These are phyloP conservation scores for Steinernema scapterisci DNA, from an alignment of 2,888 invertebrate genomes.

Conservation along the genomic window DNA sequence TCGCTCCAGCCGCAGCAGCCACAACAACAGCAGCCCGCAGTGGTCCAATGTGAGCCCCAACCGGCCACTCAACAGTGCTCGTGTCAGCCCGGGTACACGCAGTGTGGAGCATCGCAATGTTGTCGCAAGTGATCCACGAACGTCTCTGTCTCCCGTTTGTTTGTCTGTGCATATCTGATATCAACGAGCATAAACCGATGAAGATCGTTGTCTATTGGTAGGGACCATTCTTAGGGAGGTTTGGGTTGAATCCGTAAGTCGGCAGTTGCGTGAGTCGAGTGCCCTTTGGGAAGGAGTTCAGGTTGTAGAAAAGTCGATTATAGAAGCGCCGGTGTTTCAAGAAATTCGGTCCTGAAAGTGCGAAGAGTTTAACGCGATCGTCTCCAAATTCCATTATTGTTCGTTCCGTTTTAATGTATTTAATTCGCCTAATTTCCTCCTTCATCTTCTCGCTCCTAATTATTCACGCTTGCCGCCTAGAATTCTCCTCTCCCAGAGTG, in stretches of 20 bases:
- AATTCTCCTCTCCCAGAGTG: no score
- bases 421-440: no score
- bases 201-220: neutral
- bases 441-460: no score
- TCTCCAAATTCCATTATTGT: no score
- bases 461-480: no score
- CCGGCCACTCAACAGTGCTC: slow-evolving; percentile 4
- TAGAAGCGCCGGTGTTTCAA: slow-evolving; percentile 16
- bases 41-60: neutral
- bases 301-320: slow-evolving; percentile 23
- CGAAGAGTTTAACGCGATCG: neutral
- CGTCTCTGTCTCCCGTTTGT: neutral
- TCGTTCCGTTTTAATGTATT: no score
- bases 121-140: slow-evolving; percentile 27
- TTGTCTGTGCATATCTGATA: slow-evolving; percentile 28
- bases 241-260: slow-evolving; percentile 15
- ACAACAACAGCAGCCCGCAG: neutral
- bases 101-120: slow-evolving; percentile 15
- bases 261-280: slow-evolving; percentile 2
- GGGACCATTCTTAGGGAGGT: slow-evolving; percentile 15
- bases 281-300: slow-evolving; percentile 10
- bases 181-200: neutral
- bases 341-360: neutral
- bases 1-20: neutral
- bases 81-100: slow-evolving; percentile 19